Base-by-base conservation (phyloP, 2,113 vertebrate genomes). In the Neotoma lepida region DNA sequence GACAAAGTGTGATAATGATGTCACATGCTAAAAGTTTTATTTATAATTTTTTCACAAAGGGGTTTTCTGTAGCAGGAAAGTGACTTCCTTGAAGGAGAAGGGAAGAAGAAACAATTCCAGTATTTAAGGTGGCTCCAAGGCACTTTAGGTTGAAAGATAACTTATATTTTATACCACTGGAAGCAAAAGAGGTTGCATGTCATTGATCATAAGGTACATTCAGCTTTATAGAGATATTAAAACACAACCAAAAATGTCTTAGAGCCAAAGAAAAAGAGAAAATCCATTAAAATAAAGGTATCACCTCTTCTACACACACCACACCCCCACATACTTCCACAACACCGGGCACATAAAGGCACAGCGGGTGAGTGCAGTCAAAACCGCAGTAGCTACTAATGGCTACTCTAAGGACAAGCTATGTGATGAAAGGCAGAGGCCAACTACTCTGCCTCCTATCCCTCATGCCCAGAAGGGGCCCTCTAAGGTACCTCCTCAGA, bases 171-270 rank as follows among this genome's bases (percentile, higher is more conserved):
- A 85, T 39, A 56, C 49, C 6, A 2, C 14, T 73, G 49, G 73
- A 93, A 91, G 80, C 71, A 15, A 84, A 56, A 94, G 80, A 39
- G 66, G 77, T 20, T 76, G 54, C 61, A 9, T 49, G 24, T 58
- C 49, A 64, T 49, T 63, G 88, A 51, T 64, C 86, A 14, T 61
- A 87, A 88, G 71, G 54, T 86, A 39, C 39, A 44, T 28, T 41
- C 56, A 88, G 28, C 78, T 93, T 93, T 88, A 84, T 39, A 81
- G 44, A 77, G 15, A 13, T 54, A 71, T 82, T 89, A 89, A 93
- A 86, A 88, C 4, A 7, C 20, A 3, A 78, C 63, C 22, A 82
- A 77, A 90, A 24, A 13, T 73, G 71, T 39, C 22, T 86, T 33
- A 64, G 46, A 74, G 51, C 68, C 85, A 93, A 63, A 74, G 24